Conservation (phyloP, 2,888 invertebrate species). For the Parasteatoda lunata region DNA sequence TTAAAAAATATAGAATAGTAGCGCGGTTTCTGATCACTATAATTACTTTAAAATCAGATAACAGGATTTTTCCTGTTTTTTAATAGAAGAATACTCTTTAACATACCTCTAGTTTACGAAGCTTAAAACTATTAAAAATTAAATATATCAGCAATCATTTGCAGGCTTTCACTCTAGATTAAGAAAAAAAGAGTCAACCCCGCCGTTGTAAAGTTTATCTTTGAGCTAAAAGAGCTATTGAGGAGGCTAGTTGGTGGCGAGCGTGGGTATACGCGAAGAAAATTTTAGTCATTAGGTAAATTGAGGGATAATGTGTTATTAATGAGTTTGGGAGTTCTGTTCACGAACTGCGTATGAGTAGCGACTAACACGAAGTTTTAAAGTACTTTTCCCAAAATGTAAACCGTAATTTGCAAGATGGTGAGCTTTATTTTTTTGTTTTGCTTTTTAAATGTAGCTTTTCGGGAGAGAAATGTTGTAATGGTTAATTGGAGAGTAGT, state of each 20-base stretch:
- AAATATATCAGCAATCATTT: neutral
- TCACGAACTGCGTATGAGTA: constrained; percentile 8
- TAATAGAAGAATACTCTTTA: neutral
- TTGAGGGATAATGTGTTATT: constrained; percentile 60
- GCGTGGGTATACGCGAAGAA: constrained; percentile 8
- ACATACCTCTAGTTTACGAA: neutral
- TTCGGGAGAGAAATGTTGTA: constrained; percentile 1
- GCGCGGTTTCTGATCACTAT: neutral
- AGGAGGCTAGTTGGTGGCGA: constrained; percentile 1
- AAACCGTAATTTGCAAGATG: constrained; percentile 33
- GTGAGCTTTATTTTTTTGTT: constrained; percentile 9
- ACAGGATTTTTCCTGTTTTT: neutral
- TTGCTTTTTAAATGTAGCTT: constrained; percentile 31
- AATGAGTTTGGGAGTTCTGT: constrained; percentile 50
- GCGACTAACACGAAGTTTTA: constrained; percentile 33
- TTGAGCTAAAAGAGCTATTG: constrained; percentile 10
- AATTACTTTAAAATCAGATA: neutral
- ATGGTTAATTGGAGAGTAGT: constrained; percentile 27
- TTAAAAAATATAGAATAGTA: no score
- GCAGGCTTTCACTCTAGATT: neutral
- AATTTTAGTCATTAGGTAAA: constrained; percentile 60
- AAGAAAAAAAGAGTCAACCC: neutral
- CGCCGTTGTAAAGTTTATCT: constrained; percentile 16
- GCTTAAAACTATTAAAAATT: neutral
- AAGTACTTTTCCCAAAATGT: constrained; percentile 48